These are phyloP conservation scores for Sarcophaga subvicina DNA, from an alignment of 2,888 invertebrate genomes.

Conservation along the genomic window DNA sequence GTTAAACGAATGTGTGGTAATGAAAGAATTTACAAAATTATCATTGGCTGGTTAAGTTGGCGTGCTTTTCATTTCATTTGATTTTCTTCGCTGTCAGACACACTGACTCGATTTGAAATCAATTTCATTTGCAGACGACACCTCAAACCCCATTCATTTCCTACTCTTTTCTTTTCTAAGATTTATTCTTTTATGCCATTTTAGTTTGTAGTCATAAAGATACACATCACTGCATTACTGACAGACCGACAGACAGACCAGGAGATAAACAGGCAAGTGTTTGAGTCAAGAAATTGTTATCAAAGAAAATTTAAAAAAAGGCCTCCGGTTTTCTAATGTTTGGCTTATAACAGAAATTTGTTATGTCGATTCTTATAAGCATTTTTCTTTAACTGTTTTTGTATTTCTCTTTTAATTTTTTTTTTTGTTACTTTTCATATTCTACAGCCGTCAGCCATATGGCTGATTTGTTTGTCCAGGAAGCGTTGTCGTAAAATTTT, in stretches of 20 bases:
- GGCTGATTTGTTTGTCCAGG: not conserved
- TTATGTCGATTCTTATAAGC: not conserved
- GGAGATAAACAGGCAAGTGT: not conserved
- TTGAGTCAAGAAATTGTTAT: not conserved
- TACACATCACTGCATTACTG: not conserved
- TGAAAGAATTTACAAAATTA: slow-evolving; percentile 39
- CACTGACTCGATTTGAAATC: slow-evolving; percentile 50
- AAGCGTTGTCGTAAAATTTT: not conserved
- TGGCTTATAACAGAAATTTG: not conserved
- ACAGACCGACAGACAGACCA: not conserved
- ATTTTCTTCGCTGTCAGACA: slow-evolving; percentile 44
- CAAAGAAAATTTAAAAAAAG: not conserved
- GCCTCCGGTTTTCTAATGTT: not conserved
- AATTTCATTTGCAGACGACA: slow-evolving; percentile 42
- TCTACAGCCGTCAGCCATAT: not conserved
- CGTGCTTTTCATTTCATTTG: not conserved
- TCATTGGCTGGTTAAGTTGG: slow-evolving; percentile 3
- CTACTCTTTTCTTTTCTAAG: not conserved
- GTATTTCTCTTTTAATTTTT: not conserved
- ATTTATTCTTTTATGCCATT: slow-evolving; percentile 3
- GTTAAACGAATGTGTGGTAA: slow-evolving; percentile 22
- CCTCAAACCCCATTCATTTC: slow-evolving; percentile 16
- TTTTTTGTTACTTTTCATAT: not conserved
- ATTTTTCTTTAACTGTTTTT: not conserved
- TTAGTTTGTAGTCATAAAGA: slow-evolving; percentile 46